Percentiles rank a stretch among this genome's conserved stretches.
phyloP scores from a whole-genome alignment of 2,888 invertebrate species.

The Tinea semifulvella region DNA sequence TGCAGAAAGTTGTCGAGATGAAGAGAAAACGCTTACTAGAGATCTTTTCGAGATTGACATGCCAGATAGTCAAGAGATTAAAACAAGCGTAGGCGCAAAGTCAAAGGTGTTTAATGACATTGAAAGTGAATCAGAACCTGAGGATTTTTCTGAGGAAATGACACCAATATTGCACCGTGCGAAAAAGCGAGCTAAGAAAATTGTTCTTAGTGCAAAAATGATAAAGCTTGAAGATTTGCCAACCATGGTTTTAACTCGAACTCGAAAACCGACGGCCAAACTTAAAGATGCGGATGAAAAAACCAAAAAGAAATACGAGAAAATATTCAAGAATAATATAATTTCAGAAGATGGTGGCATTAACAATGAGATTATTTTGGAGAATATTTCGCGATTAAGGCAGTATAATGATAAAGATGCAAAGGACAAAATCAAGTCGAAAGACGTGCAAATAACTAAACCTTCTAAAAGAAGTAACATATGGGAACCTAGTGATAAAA shows the following conservation, averaged over 20 bases:
- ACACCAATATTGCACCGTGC: constrained; percentile 35
- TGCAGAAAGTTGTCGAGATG: too few species aligned
- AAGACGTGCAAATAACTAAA: not conserved
- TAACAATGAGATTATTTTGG: not conserved
- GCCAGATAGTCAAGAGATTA: constrained; percentile 52
- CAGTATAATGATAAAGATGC: not conserved
- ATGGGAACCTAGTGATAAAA: constrained; percentile 7
- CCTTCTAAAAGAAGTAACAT: not conserved
- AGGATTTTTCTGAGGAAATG: constrained; percentile 26
- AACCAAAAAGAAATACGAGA: not conserved
- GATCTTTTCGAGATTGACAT: constrained; percentile 38
- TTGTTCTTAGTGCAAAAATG: too few species aligned
- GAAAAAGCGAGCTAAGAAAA: constrained; percentile 29
- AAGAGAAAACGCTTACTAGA: constrained; percentile 27
- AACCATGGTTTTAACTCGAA: constrained; percentile 39
- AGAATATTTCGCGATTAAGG: not conserved
- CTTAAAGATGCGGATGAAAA: constrained; percentile 20
- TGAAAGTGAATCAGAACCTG: not conserved
- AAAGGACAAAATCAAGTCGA: constrained; percentile 2
- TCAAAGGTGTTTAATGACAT: not conserved
- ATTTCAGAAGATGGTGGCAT: not conserved
- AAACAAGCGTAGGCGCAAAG: constrained; percentile 26
- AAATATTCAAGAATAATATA: not conserved
- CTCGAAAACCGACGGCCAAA: constrained; percentile 43
- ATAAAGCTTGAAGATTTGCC: not conserved